phyloP scores from a whole-genome alignment of 2,113 vertebrate genomes.

The Tragelaphus buxtoni region DNA sequence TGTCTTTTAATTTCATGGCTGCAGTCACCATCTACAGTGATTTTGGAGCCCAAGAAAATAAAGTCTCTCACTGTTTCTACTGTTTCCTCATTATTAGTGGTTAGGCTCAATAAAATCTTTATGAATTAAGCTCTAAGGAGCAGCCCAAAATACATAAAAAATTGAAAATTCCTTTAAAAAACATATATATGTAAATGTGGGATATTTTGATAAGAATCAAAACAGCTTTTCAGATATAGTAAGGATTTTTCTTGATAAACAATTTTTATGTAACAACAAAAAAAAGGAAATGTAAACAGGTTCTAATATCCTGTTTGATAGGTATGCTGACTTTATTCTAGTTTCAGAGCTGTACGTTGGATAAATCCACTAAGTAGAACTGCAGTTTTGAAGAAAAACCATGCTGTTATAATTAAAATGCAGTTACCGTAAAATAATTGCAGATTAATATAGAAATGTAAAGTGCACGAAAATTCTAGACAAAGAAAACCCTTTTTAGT shows the following conservation, averaged over 20 bases:
- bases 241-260: neutral
- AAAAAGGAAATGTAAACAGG: neutral
- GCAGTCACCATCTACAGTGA: neutral
- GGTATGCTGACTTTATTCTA: neutral
- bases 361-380: neutral
- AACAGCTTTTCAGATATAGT: slow-evolving; percentile 20
- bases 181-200: neutral
- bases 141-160: neutral
- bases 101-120: neutral
- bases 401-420: neutral
- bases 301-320: neutral
- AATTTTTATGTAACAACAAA: neutral
- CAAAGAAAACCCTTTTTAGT: neutral
- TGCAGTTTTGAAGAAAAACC: neutral
- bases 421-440: neutral
- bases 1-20: neutral
- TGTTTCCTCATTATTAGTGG: neutral
- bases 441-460: neutral
- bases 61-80: neutral
- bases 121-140: neutral
- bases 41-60: neutral
- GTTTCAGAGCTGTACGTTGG: neutral
- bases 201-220: neutral
- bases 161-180: neutral
- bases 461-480: neutral